These are phyloP conservation scores for Calonectris borealis DNA, from an alignment of 2,113 vertebrate genomes.

Conservation along the genomic window DNA sequence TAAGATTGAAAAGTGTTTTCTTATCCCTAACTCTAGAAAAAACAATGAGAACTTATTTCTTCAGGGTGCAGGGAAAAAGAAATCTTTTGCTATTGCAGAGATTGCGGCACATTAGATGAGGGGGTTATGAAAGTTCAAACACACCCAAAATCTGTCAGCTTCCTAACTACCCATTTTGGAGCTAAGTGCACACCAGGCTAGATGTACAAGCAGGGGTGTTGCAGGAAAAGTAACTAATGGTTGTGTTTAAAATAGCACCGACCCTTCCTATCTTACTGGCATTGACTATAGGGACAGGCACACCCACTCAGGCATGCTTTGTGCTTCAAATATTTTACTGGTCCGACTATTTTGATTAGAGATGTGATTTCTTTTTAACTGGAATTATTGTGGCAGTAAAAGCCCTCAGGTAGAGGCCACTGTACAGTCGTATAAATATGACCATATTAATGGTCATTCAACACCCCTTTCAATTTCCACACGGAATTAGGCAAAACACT, in stretches of 20 bases:
- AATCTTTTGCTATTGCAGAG: neutral
- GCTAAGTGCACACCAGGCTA: neutral
- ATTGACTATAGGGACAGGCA: neutral
- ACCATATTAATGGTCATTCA: neutral
- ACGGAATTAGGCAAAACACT: neutral
- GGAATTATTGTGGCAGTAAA: neutral
- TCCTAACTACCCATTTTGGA: neutral
- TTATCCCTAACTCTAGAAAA: neutral
- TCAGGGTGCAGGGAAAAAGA: neutral
- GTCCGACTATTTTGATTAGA: neutral
- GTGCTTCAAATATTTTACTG: neutral
- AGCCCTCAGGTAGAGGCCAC: neutral
- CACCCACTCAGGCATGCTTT: neutral
- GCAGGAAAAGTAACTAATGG: conserved; percentile 30
- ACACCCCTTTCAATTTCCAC: neutral
- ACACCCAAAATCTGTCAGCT: neutral
- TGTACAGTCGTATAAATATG: neutral
- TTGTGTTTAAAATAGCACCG: conserved; percentile 1
- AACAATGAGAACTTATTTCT: neutral
- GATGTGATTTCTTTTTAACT: neutral
- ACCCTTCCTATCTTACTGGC: conserved; percentile 6
- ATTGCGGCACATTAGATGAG: neutral
- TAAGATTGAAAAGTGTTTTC: neutral
- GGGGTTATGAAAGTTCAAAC: neutral
- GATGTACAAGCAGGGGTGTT: neutral